These are phyloP conservation scores for Mythimna albipuncta DNA, from an alignment of 2,888 invertebrate genomes.

Conservation along the genomic window DNA sequence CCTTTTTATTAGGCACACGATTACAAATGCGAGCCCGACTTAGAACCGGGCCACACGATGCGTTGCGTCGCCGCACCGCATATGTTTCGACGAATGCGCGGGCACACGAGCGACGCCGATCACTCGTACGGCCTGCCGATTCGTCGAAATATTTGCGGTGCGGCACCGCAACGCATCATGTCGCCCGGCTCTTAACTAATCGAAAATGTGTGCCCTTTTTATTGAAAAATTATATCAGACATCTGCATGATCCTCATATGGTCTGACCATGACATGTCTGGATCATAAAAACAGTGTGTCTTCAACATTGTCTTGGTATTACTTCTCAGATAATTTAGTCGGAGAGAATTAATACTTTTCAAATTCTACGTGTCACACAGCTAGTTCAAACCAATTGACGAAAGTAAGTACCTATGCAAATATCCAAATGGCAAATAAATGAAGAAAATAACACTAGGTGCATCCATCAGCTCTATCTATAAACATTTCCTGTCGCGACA, in stretches of 20 bases:
- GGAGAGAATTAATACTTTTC: background rate
- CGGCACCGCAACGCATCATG: too few relatives aligned
- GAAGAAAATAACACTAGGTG: background rate
- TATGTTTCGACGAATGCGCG: too few relatives aligned
- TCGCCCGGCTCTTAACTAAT: background rate
- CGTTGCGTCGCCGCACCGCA: too few relatives aligned
- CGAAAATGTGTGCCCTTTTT: background rate
- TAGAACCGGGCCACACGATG: too few relatives aligned
- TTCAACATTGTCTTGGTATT: background rate
- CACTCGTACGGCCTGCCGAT: too few relatives aligned
- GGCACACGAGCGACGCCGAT: too few relatives aligned
- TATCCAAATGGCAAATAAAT: background rate
- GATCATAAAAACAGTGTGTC: background rate
- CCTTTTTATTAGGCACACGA: background rate
- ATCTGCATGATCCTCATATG: background rate
- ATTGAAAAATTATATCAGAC: background rate
- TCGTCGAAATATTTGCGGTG: too few relatives aligned
- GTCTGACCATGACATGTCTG: background rate
- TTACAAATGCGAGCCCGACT: background rate
- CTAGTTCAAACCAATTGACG: background rate
- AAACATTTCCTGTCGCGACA: conserved; percentile 28
- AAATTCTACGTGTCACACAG: background rate
- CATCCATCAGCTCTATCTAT: conserved; percentile 1
- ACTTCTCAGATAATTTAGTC: background rate
- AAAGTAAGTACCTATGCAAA: background rate